These are phyloP conservation scores for Tachycineta bicolor DNA, from an alignment of 2,113 vertebrate species.

Conservation along the genomic window DNA sequence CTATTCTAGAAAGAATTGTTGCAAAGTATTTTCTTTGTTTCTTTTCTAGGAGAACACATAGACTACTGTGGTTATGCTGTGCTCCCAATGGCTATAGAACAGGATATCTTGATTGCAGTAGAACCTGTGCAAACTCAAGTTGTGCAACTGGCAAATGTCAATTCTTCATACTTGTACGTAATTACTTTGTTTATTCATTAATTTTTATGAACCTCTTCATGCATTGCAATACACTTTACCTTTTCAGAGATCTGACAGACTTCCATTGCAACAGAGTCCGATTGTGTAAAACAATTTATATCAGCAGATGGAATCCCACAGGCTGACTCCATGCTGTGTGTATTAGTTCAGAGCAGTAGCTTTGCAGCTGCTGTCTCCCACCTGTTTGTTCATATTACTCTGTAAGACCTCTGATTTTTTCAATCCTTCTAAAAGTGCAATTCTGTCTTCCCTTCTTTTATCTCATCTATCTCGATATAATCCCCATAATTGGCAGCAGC, in stretches of 20 bases:
- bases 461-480: not conserved
- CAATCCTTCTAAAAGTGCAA: not conserved
- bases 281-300: not conserved
- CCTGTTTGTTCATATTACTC: not conserved
- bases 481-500: not conserved
- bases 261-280: not conserved
- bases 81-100: constrained; percentile 96
- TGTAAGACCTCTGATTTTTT: not conserved
- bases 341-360: not conserved
- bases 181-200: not conserved
- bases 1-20: not conserved
- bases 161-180: constrained; percentile 86
- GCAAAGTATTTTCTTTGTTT: not conserved
- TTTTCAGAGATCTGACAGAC: not conserved
- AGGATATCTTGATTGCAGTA: constrained; percentile 90
- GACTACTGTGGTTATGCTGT: constrained; percentile 98
- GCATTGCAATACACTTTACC: not conserved
- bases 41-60: constrained; percentile 89
- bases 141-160: constrained; percentile 87
- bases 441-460: not conserved
- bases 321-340: not conserved
- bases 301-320: not conserved
- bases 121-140: constrained; percentile 78
- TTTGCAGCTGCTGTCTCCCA: not conserved
- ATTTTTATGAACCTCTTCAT: not conserved